Evolutionary conservation across 2,113 vertebrate species (phyloP).

Genomic region (Pseudopipra pipra): DNA sequence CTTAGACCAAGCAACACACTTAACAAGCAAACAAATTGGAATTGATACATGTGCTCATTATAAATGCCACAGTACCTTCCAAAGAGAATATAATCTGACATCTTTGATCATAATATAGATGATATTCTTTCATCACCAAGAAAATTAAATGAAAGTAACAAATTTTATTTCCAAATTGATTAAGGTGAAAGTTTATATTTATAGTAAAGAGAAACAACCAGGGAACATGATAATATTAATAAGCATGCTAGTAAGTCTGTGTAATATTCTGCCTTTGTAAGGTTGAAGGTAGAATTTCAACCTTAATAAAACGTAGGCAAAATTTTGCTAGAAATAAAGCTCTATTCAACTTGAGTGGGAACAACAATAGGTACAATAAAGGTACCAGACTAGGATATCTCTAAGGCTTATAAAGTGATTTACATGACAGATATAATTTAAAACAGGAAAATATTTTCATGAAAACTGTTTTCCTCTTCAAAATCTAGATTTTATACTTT

Average conservation of each 20-base stretch:
- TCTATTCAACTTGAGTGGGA: background rate
- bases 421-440: background rate
- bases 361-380: background rate
- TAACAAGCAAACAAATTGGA: background rate
- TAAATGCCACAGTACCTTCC: background rate
- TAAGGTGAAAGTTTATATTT: background rate
- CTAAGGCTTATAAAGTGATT: background rate
- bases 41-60: background rate
- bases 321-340: background rate
- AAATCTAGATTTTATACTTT: background rate
- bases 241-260: background rate
- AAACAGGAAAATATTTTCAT: background rate
- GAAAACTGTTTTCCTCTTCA: background rate
- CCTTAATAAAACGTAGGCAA: background rate
- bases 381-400: background rate
- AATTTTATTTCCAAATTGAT: background rate
- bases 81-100: background rate
- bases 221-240: background rate
- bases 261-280: background rate
- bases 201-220: background rate
- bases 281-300: background rate
- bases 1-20: background rate
- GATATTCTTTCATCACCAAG: background rate
- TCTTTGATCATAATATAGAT: background rate
- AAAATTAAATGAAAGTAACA: background rate